These are phyloP conservation scores for Buphagus erythrorhynchus DNA, from an alignment of 2,797 vertebrate species.

Conservation along the genomic window DNA sequence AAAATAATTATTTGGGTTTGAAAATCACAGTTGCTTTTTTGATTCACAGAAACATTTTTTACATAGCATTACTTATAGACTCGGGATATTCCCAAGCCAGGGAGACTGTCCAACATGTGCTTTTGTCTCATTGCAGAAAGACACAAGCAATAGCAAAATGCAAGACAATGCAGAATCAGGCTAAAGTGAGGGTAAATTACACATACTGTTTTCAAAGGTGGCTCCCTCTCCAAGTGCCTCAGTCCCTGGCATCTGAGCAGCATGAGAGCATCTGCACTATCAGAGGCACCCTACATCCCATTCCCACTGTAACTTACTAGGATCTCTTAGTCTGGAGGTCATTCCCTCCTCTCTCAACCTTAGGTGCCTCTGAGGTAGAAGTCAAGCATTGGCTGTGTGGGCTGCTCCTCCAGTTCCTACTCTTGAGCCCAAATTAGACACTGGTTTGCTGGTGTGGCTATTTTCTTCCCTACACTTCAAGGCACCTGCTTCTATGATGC, in stretches of 20 bases:
- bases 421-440: not conserved
- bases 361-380: not conserved
- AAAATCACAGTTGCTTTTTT: not conserved
- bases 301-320: not conserved
- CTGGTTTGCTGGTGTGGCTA: not conserved
- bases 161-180: not conserved
- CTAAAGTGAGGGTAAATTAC: not conserved
- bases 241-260: not conserved
- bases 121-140: not conserved
- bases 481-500: not conserved
- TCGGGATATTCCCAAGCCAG: not conserved
- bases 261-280: not conserved
- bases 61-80: not conserved
- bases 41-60: not conserved
- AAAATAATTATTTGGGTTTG: not conserved
- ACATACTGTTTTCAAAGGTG: not conserved
- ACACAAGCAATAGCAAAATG: not conserved
- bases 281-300: not conserved
- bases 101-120: not conserved
- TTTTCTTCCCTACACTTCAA: not conserved
- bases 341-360: not conserved
- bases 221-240: not conserved
- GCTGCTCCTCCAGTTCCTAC: not conserved
- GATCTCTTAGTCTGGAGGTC: not conserved
- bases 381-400: rapidly evolving